Evolutionary conservation across 2,888 invertebrate species (phyloP).

Genomic region (Schizotus pectinicornis): DNA sequence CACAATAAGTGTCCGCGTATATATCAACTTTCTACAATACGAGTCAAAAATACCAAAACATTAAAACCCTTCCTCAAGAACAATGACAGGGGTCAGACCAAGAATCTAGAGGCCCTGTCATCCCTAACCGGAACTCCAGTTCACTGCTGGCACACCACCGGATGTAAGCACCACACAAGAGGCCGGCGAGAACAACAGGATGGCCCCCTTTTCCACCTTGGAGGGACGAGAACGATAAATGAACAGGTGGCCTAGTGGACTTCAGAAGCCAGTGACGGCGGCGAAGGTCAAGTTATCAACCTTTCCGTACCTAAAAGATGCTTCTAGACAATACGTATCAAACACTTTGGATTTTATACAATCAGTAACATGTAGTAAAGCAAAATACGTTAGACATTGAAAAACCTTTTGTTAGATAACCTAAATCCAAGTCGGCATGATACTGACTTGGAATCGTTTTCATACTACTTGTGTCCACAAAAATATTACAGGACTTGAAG

Average conservation of each 20-base stretch:
- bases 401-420: too few species aligned
- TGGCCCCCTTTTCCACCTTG: not conserved
- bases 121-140: slow-evolving; percentile 40
- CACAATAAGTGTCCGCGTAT: slow-evolving; percentile 12
- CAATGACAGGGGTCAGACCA: slow-evolving; percentile 42
- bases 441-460: too few species aligned
- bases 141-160: slow-evolving; percentile 25
- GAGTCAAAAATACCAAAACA: slow-evolving; percentile 32
- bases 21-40: slow-evolving; percentile 32
- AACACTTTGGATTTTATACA: too few species aligned
- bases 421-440: too few species aligned
- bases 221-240: slow-evolving; percentile 11
- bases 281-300: not conserved
- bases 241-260: slow-evolving; percentile 12
- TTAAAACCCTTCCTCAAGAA: slow-evolving; percentile 35
- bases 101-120: slow-evolving; percentile 37
- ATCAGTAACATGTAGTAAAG: too few species aligned
- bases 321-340: too few species aligned
- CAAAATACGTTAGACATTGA: too few species aligned
- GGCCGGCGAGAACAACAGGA: slow-evolving; percentile 10
- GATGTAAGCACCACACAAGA: slow-evolving; percentile 13
- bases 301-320: too few species aligned
- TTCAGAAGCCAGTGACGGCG: not conserved
- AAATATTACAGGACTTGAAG: too few species aligned
- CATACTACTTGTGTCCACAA: too few species aligned